Base-by-base conservation (phyloP, 1,140 invertebrate species). In the Cryptotermes secundus region DNA sequence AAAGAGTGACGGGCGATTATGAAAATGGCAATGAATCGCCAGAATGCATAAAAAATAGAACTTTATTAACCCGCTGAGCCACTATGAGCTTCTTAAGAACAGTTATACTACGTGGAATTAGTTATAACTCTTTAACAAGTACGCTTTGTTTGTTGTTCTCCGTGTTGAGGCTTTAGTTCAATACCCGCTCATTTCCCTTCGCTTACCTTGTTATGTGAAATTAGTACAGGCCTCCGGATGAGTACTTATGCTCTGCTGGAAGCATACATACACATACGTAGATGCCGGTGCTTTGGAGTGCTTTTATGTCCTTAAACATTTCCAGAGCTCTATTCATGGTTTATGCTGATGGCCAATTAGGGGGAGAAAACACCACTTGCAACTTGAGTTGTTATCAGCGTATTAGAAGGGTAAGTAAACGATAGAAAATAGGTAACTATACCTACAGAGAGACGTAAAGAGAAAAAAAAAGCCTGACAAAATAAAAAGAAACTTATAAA, bases 271-370 rank as follows among this genome's bases (percentile, higher is more conserved):
- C n/a, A n/a, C n/a, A n/a, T n/a, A n/a, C n/a, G n/a, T 59, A 19
- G 19, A 59, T 59, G 53, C 19, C 19, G 53, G 53, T 59, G 53
- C 53, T 59, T 59, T 16, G 53, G 22, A 59, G 26, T 59, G 53
- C 26, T 59, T 59, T n/a, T 59, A 7, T 59, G 53, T 59, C 0
- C 53, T 59, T 59, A 22, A 59, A 59, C 53, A 16, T 59, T 22
- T 16, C 53, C 7, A 59, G 53, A 59, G 12, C 53, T 59, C 1
- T 59, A 59, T 59, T 59, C 53, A 59, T 59, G 53, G 53, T 59
- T 59, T 59, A 59, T 59, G 53, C 53, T 59, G 53, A 59, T 59
- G 53, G 53, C 53, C 53, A 59, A 59, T 59, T 59, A 59, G 53
- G 26, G 19, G 24, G 53, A 59, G 53, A 59, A n/a, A 59, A 59